Conservation (phyloP, 2,797 vertebrate genomes). For the Acipenser ruthenus region DNA sequence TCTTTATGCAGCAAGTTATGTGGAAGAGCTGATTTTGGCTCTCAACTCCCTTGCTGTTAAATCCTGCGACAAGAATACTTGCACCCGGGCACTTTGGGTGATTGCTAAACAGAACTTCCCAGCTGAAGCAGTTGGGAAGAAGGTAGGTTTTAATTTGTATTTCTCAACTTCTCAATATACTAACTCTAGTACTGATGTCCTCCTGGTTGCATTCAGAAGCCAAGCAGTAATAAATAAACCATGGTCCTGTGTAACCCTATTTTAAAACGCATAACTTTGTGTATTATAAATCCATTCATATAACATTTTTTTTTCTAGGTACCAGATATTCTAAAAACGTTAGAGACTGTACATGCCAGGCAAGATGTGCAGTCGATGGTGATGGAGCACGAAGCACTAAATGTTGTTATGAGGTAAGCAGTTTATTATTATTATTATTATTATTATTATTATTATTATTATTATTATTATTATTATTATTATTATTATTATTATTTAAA, state of each 20-base stretch:
- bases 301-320: conserved; percentile 50
- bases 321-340: conserved; percentile 58
- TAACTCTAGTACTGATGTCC: too few relatives aligned
- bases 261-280: too few relatives aligned
- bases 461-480: too few relatives aligned
- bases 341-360: conserved; percentile 74
- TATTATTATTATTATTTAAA: too few relatives aligned
- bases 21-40: conserved; percentile 59
- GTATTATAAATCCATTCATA: background rate
- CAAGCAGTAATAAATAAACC: too few relatives aligned
- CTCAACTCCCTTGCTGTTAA: conserved; percentile 68
- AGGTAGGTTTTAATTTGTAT: conserved; percentile 51
- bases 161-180: too few relatives aligned
- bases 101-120: conserved; percentile 88
- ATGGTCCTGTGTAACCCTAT: too few relatives aligned
- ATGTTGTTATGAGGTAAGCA: conserved; percentile 81
- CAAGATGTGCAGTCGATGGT: conserved; percentile 78
- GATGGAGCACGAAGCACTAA: conserved; percentile 86
- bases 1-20: conserved; percentile 52
- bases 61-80: conserved; percentile 79
- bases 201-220: too few relatives aligned
- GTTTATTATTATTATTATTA: too few relatives aligned
- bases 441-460: too few relatives aligned
- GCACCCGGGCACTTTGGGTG: conserved; percentile 91
- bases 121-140: conserved; percentile 57